These are phyloP conservation scores for Pangasius krempfi DNA, from an alignment of 2,797 vertebrate species.

Conservation along the genomic window DNA sequence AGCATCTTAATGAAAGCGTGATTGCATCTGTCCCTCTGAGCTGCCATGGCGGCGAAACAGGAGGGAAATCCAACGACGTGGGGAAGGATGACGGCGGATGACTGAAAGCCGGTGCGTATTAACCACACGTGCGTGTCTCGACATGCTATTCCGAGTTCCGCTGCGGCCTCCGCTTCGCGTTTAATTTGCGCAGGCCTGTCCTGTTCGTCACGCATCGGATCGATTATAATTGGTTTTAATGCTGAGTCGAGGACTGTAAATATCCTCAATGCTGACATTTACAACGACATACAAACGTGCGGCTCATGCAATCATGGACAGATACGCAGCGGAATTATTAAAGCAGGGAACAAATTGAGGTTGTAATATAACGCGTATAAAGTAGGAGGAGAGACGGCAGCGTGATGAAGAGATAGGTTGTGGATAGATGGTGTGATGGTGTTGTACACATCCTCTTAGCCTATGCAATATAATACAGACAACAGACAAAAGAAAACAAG, in stretches of 20 bases:
- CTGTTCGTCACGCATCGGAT: conserved; percentile 64
- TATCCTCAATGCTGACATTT: conserved; percentile 61
- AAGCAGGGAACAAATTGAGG: conserved; percentile 66
- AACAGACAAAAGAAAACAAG: background rate
- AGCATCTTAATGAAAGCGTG: conserved; percentile 48
- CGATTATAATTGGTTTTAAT: conserved; percentile 74
- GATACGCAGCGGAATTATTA: conserved; percentile 65
- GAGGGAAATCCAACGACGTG: background rate
- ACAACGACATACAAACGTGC: conserved; percentile 65
- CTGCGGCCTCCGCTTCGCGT: conserved; percentile 44
- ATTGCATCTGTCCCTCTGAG: conserved; percentile 42
- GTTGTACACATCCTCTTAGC: background rate
- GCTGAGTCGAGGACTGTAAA: conserved; percentile 70
- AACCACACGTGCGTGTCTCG: conserved; percentile 6
- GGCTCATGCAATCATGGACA: conserved; percentile 55
- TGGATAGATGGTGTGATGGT: background rate
- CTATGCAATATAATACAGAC: background rate
- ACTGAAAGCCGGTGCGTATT: conserved; percentile 1
- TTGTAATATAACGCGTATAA: conserved; percentile 11
- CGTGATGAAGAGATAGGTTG: background rate
- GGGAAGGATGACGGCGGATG: background rate
- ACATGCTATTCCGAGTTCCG: background rate
- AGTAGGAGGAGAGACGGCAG: background rate
- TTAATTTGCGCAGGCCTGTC: conserved; percentile 62
- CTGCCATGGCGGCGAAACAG: background rate